Percentiles rank a stretch among this genome's conserved stretches.
These are phyloP conservation scores for Gopherus flavomarginatus DNA, from an alignment of 2,113 vertebrate species.

Conservation along the genomic window DNA sequence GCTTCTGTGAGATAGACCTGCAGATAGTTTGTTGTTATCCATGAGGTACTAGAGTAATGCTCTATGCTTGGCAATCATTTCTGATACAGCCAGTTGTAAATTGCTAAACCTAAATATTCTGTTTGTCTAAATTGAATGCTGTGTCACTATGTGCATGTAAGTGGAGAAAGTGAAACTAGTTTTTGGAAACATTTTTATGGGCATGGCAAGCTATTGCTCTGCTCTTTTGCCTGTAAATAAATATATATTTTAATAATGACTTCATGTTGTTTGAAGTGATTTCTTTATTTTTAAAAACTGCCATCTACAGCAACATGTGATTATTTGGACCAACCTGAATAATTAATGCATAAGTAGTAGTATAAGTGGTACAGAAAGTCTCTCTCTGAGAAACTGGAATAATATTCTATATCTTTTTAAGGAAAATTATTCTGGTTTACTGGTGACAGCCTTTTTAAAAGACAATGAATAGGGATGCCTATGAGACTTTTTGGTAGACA, in stretches of 20 bases:
- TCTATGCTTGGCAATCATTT: background rate
- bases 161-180: accelerated
- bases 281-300: background rate
- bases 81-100: background rate
- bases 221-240: background rate
- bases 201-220: background rate
- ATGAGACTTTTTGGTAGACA: accelerated
- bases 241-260: background rate
- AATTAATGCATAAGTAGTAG: background rate
- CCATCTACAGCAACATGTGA: background rate
- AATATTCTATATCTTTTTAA: background rate
- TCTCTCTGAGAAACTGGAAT: background rate
- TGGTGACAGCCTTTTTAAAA: background rate
- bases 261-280: background rate
- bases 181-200: background rate
- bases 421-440: background rate
- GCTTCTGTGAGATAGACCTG: background rate
- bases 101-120: background rate
- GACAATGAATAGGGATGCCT: background rate
- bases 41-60: constrained; percentile 6
- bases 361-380: background rate
- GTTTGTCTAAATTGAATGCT: background rate
- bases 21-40: background rate
- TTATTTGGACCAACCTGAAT: background rate
- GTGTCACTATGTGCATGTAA: background rate